Percentiles rank a stretch among this genome's conserved stretches.
phyloP scores from a whole-genome alignment of 2,797 vertebrate genomes.

The Tragelaphus oryx region DNA sequence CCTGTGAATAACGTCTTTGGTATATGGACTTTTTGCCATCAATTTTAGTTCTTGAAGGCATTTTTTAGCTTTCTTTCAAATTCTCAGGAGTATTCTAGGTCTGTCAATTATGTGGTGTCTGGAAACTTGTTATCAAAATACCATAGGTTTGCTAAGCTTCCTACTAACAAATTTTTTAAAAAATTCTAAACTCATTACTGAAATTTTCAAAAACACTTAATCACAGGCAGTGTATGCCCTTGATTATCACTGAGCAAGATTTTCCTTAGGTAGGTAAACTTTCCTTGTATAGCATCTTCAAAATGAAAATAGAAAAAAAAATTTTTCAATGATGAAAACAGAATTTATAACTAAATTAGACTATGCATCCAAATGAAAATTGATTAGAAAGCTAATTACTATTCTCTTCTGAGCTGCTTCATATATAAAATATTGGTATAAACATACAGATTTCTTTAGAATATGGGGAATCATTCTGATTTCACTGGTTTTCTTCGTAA shows the following conservation, averaged over 20 bases:
- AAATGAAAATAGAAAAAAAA: not conserved
- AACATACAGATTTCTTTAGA: not conserved
- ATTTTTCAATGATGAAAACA: not conserved
- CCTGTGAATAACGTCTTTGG: not conserved
- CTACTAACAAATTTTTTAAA: not conserved
- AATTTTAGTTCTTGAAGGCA: not conserved
- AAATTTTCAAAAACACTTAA: not conserved
- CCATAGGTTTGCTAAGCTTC: not conserved
- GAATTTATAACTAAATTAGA: not conserved
- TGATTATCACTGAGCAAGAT: not conserved
- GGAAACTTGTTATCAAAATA: constrained; percentile 5
- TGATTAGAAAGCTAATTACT: not conserved
- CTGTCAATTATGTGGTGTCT: not conserved
- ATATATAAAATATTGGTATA: not conserved
- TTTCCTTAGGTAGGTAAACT: not conserved
- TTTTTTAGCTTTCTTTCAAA: not conserved
- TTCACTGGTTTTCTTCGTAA: not conserved
- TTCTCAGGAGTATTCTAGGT: not conserved
- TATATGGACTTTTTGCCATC: not conserved
- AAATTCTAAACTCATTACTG: not conserved
- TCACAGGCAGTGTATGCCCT: not conserved
- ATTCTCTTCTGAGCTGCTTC: not conserved
- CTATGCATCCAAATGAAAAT: not conserved
- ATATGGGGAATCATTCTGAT: not conserved
- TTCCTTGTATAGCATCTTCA: not conserved